A percentile compares a stretch with the other conserved stretches of the same genome.
Evolutionary conservation across 2,113 vertebrate species (phyloP).

Genomic region (Hymenochirus boettgeri): DNA sequence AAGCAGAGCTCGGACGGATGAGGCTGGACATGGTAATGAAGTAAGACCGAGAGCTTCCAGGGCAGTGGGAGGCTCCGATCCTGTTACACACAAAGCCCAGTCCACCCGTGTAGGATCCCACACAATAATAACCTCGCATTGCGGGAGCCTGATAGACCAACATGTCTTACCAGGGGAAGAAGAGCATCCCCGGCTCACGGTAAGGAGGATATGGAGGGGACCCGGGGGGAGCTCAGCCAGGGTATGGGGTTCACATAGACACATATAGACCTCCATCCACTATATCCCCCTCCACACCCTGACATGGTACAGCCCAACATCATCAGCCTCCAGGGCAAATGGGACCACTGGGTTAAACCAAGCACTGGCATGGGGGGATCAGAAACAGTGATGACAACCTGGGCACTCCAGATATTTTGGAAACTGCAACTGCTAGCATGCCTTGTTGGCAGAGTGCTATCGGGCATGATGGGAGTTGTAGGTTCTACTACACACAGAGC

Average conservation of each 20-base stretch:
- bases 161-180: slow-evolving; percentile 83
- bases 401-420: no score
- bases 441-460: no score
- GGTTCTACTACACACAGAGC: no score
- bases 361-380: no score
- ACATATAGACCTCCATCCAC: no score
- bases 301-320: no score
- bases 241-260: background rate
- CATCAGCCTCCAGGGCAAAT: no score
- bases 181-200: slow-evolving; percentile 70
- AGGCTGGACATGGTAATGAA: slow-evolving; percentile 44
- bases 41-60: slow-evolving; percentile 37
- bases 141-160: slow-evolving; percentile 26
- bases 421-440: no score
- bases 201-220: slow-evolving; percentile 53
- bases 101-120: slow-evolving; percentile 4
- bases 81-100: slow-evolving; percentile 21
- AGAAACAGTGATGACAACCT: no score
- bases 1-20: slow-evolving; percentile 23
- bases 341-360: no score
- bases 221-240: slow-evolving; percentile 2
- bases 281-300: background rate
- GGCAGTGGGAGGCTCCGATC: slow-evolving; percentile 43
- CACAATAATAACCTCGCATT: slow-evolving; percentile 21
- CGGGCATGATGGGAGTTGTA: no score